phyloP scores from a whole-genome alignment of 2,797 vertebrate genomes.

The Sebastes dallii region DNA sequence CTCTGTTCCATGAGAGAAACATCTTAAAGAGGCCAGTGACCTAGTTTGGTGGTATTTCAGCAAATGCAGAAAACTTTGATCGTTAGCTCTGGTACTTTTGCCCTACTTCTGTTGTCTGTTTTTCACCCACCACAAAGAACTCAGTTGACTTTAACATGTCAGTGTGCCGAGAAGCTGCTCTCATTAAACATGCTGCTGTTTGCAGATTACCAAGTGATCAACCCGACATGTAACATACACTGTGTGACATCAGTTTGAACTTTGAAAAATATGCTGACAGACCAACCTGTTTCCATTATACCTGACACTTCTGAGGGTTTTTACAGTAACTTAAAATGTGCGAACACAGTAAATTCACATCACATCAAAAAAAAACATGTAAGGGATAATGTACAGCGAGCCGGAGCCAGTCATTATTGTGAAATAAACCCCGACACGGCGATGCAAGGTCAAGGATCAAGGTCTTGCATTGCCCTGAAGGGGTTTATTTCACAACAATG shows the following conservation, averaged over 20 bases:
- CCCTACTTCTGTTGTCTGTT: constrained; percentile 63
- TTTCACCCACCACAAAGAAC: constrained; percentile 54
- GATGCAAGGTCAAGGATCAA: too few species aligned
- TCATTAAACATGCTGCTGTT: constrained; percentile 24
- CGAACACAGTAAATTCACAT: background rate
- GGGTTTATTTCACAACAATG: too few species aligned
- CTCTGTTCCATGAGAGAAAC: constrained; percentile 5
- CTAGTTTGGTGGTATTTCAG: constrained; percentile 77
- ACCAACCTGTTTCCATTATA: background rate
- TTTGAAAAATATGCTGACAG: constrained; percentile 16
- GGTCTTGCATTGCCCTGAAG: too few species aligned
- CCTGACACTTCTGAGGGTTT: background rate
- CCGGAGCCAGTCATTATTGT: too few species aligned
- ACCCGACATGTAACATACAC: background rate
- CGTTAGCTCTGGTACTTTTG: constrained; percentile 34
- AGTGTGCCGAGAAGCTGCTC: constrained; percentile 13
- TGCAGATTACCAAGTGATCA: constrained; percentile 8
- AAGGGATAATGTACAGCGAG: too few species aligned
- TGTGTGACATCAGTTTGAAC: background rate
- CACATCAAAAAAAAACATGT: background rate
- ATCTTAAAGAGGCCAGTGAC: constrained; percentile 73
- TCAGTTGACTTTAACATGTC: constrained; percentile 2
- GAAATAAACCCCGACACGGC: too few species aligned
- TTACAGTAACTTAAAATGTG: background rate
- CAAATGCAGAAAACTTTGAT: constrained; percentile 46